phyloP scores from a whole-genome alignment of 2,888 invertebrate genomes.

The Argyresthia goedartella region DNA sequence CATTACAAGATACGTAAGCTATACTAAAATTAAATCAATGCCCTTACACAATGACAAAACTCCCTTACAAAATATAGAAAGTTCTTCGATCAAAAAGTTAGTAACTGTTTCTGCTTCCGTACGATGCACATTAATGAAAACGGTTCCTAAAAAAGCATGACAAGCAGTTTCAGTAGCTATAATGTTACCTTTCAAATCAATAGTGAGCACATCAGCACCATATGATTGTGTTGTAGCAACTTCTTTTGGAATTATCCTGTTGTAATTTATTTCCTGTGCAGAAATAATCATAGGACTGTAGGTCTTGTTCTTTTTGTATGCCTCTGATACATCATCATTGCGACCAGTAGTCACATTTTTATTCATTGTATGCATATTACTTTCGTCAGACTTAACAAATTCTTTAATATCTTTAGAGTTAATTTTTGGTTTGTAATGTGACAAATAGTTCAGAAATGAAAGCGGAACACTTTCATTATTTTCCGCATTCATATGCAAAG shows the following conservation, averaged over 20 bases:
- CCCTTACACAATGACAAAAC: conserved; percentile 49
- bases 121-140: conserved; percentile 41
- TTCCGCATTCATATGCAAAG: too few relatives aligned
- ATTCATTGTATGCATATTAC: too few relatives aligned
- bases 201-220: conserved; percentile 19
- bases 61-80: conserved; percentile 56
- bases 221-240: background rate
- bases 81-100: conserved; percentile 47
- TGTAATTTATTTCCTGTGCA: conserved; percentile 21
- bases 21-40: conserved; percentile 51
- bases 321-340: too few relatives aligned
- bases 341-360: too few relatives aligned
- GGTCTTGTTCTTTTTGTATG: too few relatives aligned
- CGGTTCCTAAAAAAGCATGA: conserved; percentile 52
- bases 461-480: too few relatives aligned
- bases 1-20: conserved; percentile 16
- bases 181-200: conserved; percentile 54
- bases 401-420: too few relatives aligned
- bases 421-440: too few relatives aligned
- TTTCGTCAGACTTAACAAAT: too few relatives aligned
- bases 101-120: conserved; percentile 34
- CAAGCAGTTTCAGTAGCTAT: conserved; percentile 46
- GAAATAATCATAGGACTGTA: conserved; percentile 20
- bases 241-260: conserved; percentile 9
- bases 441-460: too few relatives aligned